phyloP scores from a whole-genome alignment of 2,797 vertebrate genomes.

The Hyperoplus immaculatus region DNA sequence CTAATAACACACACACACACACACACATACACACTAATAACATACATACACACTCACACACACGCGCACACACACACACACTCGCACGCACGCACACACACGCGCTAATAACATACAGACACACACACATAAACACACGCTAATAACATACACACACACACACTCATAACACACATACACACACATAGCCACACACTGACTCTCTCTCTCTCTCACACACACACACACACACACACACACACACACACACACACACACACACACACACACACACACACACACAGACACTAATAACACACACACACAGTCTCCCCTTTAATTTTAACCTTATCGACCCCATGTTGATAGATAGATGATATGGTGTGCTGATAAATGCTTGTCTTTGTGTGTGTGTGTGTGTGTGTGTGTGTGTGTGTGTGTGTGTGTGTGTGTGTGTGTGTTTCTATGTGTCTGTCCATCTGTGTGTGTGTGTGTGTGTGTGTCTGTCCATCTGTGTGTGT shows the following conservation, averaged over 20 bases:
- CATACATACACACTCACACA: conserved; percentile 8
- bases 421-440: too few relatives aligned
- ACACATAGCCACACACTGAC: neutral
- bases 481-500: too few relatives aligned
- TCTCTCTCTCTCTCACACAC: neutral
- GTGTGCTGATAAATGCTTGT: conserved; percentile 39
- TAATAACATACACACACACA: conserved; percentile 9
- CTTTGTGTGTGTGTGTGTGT: neutral
- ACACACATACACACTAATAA: conserved; percentile 9
- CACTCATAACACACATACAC: neutral
- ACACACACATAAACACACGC: neutral
- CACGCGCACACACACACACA: conserved; percentile 87
- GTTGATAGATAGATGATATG: conserved; percentile 33
- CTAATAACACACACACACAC: neutral
- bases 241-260: conserved; percentile 86
- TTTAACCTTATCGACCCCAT: neutral
- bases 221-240: conserved; percentile 7
- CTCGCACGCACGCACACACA: neutral
- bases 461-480: too few relatives aligned
- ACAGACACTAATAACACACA: neutral
- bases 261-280: conserved; percentile 9
- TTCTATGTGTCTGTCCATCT: too few relatives aligned
- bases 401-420: too few relatives aligned
- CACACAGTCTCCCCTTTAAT: conserved; percentile 4
- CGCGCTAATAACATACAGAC: too few relatives aligned